phyloP scores from a whole-genome alignment of 2,888 invertebrate species.

The Malachius bipustulatus region DNA sequence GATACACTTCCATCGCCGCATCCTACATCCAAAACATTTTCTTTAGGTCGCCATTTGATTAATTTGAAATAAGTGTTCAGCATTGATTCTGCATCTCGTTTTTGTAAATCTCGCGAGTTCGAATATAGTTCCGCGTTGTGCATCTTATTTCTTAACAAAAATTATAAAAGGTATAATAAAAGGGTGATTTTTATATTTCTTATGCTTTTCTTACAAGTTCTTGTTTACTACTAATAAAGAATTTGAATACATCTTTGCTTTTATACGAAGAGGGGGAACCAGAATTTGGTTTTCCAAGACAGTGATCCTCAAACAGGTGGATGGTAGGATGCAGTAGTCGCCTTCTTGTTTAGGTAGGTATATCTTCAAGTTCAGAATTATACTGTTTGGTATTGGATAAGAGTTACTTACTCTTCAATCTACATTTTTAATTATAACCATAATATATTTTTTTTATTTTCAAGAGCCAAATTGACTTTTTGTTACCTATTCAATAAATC shows the following conservation, averaged over 20 bases:
- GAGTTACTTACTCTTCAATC: too few species aligned
- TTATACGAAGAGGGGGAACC: not conserved
- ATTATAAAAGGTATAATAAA: too few species aligned
- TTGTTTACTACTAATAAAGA: not conserved
- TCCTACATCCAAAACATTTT: slow-evolving; percentile 56
- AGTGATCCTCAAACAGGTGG: slow-evolving; percentile 1
- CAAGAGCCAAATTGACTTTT: too few species aligned
- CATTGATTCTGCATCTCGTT: slow-evolving; percentile 50
- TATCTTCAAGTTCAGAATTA: too few species aligned
- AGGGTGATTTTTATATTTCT: not conserved
- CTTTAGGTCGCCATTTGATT: slow-evolving; percentile 44
- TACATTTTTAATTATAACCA: too few species aligned
- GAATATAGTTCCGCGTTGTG: slow-evolving; percentile 52
- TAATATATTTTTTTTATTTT: too few species aligned
- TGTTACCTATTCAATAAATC: too few species aligned
- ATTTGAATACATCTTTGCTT: not conserved
- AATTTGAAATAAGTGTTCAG: slow-evolving; percentile 49
- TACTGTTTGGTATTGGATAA: too few species aligned
- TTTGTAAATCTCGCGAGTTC: slow-evolving; percentile 55
- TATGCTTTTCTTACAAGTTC: not conserved
- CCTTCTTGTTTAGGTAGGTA: too few species aligned
- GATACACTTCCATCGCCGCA: slow-evolving; percentile 64
- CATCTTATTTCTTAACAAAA: too few species aligned
- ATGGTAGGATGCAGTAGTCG: too few species aligned
- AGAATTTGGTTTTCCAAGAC: slow-evolving; percentile 1